A percentile compares a stretch with the other conserved stretches of the same genome.
Conservation (phyloP, 2,113 vertebrate genomes). For the Eublepharis macularius region DNA sequence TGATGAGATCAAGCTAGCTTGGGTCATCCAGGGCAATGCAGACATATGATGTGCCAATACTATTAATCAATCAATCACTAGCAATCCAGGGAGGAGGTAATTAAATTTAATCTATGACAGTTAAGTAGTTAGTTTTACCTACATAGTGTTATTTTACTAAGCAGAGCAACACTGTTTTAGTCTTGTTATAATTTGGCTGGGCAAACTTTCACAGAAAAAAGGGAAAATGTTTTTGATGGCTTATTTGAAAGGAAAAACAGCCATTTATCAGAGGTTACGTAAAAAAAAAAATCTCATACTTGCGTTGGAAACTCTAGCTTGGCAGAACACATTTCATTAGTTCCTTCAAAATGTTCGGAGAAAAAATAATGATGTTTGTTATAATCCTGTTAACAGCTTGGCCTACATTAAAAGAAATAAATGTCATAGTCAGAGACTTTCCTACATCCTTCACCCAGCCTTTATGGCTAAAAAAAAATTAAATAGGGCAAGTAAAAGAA, state of each 20-base stretch:
- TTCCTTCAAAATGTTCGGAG: conserved; percentile 61
- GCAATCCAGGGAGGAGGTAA: conserved; percentile 49
- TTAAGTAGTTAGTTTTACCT: conserved; percentile 58
- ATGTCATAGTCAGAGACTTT: conserved; percentile 59
- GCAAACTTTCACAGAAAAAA: conserved; percentile 56
- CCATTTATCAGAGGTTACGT: conserved; percentile 71
- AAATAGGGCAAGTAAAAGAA: neutral
- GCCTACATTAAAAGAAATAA: conserved; percentile 65
- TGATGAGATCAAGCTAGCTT: too few species aligned
- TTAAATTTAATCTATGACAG: conserved; percentile 56
- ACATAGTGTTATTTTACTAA: conserved; percentile 50
- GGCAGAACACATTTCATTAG: conserved; percentile 73
- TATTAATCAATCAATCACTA: conserved; percentile 54
- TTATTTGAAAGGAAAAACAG: conserved; percentile 73
- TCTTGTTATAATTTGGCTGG: conserved; percentile 62
- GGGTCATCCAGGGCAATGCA: too few species aligned
- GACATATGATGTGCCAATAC: conserved; percentile 22
- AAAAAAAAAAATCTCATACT: conserved; percentile 60
- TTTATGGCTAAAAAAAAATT: conserved; percentile 10
- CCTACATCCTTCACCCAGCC: conserved; percentile 52
- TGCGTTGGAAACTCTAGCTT: conserved; percentile 68
- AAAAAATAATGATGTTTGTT: conserved; percentile 56
- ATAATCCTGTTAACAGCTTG: conserved; percentile 68
- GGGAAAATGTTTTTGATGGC: conserved; percentile 72
- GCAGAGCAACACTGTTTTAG: conserved; percentile 67